Evolutionary conservation across 2,888 invertebrate species (phyloP), one percentile per base, ranked within the genome.

Genomic region (Chalcis sispes): DNA sequence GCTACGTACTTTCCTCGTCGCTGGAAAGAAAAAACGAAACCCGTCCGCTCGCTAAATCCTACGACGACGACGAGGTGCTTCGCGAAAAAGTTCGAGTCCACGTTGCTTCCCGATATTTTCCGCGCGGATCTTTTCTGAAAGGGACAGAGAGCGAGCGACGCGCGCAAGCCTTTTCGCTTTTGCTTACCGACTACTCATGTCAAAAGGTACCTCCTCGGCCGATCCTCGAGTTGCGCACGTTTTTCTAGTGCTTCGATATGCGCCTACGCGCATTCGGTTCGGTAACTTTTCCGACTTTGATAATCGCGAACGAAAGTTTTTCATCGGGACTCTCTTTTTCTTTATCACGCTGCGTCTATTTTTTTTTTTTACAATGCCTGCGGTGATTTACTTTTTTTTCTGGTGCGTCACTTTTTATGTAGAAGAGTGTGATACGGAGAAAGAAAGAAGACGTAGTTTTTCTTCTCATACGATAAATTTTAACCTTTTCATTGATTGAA

Each of bases 231-330:
- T 65, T 67, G n/a, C 67, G 36, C 32, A 62, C 32, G 62, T 46
- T 56, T 74, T 74, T 56, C 74, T 69, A 69, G 52, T 36, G 69
- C 74, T 69, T 74, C 74, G 61, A 61, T 42, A 52, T 42, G 32
- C n/a, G 23, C 20, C 50, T 61, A 70, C n/a, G n/a, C n/a, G n/a
- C n/a, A n/a, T n/a, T 64, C 54, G 70, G 61, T 66, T 50, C 69
- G 61, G 75, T 77, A 77, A 78, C 78, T 79, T 78, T 77, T 77
- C 77, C 50, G 46, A 10, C 62, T 29, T 48, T 8, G 7, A 10
- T 32, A 4, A 10, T 15, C 23, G 52, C 25, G 25, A 54, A 36
- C n/a, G 15, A 18, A 59, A 70, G 59, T 70, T 70, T 70, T 59
- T 23, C 59, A 59, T 69, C 48, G 32, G 2, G 18, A 18, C 18